phyloP scores from a whole-genome alignment of 2,797 vertebrate species.

The Sciurus vulgaris region DNA sequence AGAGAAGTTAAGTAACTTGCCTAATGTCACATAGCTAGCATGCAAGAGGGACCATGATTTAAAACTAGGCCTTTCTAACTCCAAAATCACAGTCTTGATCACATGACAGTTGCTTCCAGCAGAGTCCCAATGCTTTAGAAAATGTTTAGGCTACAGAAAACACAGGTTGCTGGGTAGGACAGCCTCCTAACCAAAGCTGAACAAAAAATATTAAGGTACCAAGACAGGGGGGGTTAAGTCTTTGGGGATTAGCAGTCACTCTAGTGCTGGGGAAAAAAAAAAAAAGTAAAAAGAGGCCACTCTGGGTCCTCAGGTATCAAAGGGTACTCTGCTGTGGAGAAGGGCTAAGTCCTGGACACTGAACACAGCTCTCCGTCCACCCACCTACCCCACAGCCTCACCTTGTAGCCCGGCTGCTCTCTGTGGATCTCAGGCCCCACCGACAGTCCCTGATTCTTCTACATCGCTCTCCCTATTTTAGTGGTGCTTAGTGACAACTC shows the following conservation, averaged over 20 bases:
- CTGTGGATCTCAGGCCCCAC: too few species aligned
- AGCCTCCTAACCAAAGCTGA: neutral
- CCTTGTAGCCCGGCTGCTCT: fast-evolving
- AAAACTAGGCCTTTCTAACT: neutral
- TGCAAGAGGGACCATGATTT: neutral
- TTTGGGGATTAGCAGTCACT: neutral
- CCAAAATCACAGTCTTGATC: neutral
- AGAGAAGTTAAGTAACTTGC: neutral
- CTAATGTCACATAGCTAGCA: neutral
- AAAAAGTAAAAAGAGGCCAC: neutral
- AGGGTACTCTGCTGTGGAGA: fast-evolving
- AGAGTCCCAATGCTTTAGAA: neutral
- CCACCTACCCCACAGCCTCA: neutral
- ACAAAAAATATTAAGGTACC: neutral
- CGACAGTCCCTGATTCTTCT: neutral
- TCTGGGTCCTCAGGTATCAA: fast-evolving
- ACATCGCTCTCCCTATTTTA: neutral
- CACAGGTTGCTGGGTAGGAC: neutral
- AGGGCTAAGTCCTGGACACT: fast-evolving
- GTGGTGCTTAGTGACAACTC: neutral
- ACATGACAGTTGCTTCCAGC: neutral
- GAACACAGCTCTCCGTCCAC: neutral
- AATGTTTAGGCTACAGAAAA: neutral
- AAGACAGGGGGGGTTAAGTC: neutral
- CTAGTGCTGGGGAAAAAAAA: fast-evolving